Conservation (phyloP, 2,113 vertebrate genomes). For the Gallinago undulata region DNA sequence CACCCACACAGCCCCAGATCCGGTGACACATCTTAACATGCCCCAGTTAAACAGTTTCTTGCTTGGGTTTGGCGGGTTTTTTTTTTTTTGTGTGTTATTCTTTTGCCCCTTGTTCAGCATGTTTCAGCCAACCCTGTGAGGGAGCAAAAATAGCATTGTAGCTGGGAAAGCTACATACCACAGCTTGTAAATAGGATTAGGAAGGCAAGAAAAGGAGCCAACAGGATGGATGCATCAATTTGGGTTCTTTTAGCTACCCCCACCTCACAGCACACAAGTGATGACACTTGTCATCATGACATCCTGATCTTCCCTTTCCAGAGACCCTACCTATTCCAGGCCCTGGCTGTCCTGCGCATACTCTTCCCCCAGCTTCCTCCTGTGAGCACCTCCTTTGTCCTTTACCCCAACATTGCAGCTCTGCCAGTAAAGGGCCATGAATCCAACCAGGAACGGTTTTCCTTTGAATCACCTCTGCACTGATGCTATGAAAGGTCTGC, state of each 20-base stretch:
- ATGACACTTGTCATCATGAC: fast-evolving
- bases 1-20: neutral
- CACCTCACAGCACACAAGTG: neutral
- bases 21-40: neutral
- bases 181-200: neutral
- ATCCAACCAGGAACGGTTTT: neutral
- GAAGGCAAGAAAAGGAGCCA: neutral
- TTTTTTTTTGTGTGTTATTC: neutral
- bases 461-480: neutral
- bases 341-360: neutral
- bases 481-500: neutral
- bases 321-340: neutral
- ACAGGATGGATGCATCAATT: neutral
- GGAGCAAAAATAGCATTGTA: neutral
- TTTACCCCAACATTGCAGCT: neutral
- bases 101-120: neutral
- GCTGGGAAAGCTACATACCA: neutral
- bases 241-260: neutral
- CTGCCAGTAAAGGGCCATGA: neutral
- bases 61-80: neutral
- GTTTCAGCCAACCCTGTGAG: neutral
- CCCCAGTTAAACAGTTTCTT: neutral
- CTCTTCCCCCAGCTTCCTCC: neutral
- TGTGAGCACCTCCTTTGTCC: neutral
- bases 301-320: neutral